phyloP scores from a whole-genome alignment of 1,140 invertebrate genomes.

The Drosophila arizonae region DNA sequence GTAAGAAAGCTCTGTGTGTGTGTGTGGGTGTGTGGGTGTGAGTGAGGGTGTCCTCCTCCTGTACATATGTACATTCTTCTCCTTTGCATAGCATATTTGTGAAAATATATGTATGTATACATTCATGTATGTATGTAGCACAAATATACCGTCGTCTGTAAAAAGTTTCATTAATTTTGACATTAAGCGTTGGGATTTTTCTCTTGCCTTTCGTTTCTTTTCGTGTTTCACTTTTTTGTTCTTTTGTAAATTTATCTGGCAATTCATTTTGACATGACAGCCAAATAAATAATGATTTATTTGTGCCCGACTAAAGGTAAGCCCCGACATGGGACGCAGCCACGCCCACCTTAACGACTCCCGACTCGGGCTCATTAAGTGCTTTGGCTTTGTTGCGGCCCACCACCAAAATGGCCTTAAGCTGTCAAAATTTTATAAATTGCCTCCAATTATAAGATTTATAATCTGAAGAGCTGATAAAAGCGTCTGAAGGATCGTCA shows the following conservation, averaged over 20 bases:
- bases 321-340: not conserved
- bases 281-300: slow-evolving; percentile 80
- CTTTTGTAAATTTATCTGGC: slow-evolving; percentile 41
- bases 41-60: slow-evolving; percentile 12
- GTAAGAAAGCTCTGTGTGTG: slow-evolving; percentile 13
- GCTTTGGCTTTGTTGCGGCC: slow-evolving; percentile 34
- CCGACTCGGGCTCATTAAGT: slow-evolving; percentile 57
- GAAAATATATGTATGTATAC: not conserved
- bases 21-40: slow-evolving; percentile 21
- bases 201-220: slow-evolving; percentile 3
- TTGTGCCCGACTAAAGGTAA: slow-evolving; percentile 38
- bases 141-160: slow-evolving; percentile 3
- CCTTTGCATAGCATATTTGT: slow-evolving; percentile 44
- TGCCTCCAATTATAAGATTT: slow-evolving; percentile 59
- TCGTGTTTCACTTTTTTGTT: not conserved
- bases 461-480: slow-evolving; percentile 41
- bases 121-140: not conserved
- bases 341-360: slow-evolving; percentile 11
- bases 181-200: slow-evolving; percentile 33
- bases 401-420: slow-evolving; percentile 50
- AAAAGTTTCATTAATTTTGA: slow-evolving; percentile 61
- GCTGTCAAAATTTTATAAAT: slow-evolving; percentile 77
- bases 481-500: slow-evolving; percentile 22
- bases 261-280: slow-evolving; percentile 61
- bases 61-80: slow-evolving; percentile 52